A percentile compares a stretch with the other conserved stretches of the same genome.
These are phyloP conservation scores for Cromileptes altivelis DNA, from an alignment of 2,113 vertebrate genomes.

Conservation along the genomic window DNA sequence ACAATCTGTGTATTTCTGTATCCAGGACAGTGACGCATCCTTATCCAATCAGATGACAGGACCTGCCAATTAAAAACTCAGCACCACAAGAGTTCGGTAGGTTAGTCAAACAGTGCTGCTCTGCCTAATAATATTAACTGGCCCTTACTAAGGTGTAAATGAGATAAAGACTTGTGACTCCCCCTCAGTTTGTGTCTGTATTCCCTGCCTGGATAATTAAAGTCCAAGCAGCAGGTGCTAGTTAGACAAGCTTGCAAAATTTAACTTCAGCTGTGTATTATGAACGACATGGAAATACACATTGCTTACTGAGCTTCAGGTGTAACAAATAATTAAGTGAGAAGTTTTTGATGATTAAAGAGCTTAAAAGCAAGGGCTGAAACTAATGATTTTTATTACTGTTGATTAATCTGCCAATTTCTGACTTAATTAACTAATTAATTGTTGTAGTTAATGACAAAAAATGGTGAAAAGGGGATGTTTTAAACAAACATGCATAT, in stretches of 20 bases:
- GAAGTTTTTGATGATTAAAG: background rate
- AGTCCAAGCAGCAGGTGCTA: slow-evolving; percentile 63
- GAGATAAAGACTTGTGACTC: slow-evolving; percentile 51
- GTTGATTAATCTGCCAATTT: background rate
- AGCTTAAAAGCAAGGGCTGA: background rate
- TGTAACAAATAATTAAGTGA: background rate
- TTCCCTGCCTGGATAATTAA: slow-evolving; percentile 73
- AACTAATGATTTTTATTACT: slow-evolving; percentile 5
- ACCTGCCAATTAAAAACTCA: slow-evolving; percentile 19
- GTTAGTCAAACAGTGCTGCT: slow-evolving; percentile 20
- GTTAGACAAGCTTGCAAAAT: slow-evolving; percentile 52
- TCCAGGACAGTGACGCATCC: slow-evolving; percentile 15
- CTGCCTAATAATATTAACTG: slow-evolving; percentile 47
- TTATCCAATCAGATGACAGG: slow-evolving; percentile 32
- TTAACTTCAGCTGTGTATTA: slow-evolving; percentile 37
- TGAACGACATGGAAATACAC: slow-evolving; percentile 12
- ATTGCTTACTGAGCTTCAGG: slow-evolving; percentile 5
- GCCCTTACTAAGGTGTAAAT: slow-evolving; percentile 39
- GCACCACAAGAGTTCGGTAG: slow-evolving; percentile 25
- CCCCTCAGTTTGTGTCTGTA: slow-evolving; percentile 41
- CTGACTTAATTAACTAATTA: background rate
- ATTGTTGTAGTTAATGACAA: background rate
- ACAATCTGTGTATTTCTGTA: slow-evolving; percentile 16
- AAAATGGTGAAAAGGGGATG: background rate
- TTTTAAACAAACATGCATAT: background rate